These are phyloP conservation scores for Crotalus adamanteus DNA, from an alignment of 2,797 vertebrate genomes.

Conservation along the genomic window DNA sequence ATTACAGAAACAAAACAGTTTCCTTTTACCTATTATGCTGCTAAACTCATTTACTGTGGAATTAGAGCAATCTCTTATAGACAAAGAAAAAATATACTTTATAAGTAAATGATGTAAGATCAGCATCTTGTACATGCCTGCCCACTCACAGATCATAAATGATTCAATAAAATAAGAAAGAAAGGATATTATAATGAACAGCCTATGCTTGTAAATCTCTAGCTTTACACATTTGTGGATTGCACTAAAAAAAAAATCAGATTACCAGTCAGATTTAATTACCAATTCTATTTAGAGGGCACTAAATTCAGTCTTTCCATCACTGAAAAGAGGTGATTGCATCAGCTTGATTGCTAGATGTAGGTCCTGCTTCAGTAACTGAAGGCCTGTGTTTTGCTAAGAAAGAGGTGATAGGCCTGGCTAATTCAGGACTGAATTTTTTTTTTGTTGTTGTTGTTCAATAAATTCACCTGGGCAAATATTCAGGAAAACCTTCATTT, in stretches of 20 bases:
- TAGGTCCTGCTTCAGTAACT: not conserved
- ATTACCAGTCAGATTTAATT: not conserved
- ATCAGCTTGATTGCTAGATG: not conserved
- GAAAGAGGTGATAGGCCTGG: not conserved
- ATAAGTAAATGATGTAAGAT: slow-evolving; percentile 62
- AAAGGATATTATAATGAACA: not conserved
- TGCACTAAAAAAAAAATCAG: not conserved
- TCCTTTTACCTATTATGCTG: not conserved
- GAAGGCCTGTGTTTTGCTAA: not conserved
- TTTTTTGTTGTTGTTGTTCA: not conserved
- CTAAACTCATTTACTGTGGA: not conserved
- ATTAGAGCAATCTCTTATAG: slow-evolving; percentile 34
- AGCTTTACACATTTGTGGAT: no score
- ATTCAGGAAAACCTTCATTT: not conserved
- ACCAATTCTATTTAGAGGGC: not conserved
- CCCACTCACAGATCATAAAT: slow-evolving; percentile 29
- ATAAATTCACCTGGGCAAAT: not conserved
- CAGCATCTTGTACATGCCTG: slow-evolving; percentile 44
- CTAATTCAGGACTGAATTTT: not conserved
- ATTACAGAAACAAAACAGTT: not conserved
- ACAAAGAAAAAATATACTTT: slow-evolving; percentile 47
- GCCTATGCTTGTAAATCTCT: not conserved
- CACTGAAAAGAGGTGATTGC: not conserved
- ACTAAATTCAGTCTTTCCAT: not conserved
- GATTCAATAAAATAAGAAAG: not conserved